Conservation (phyloP, 2,113 vertebrate genomes). For the Potamarius usumacintae region DNA sequence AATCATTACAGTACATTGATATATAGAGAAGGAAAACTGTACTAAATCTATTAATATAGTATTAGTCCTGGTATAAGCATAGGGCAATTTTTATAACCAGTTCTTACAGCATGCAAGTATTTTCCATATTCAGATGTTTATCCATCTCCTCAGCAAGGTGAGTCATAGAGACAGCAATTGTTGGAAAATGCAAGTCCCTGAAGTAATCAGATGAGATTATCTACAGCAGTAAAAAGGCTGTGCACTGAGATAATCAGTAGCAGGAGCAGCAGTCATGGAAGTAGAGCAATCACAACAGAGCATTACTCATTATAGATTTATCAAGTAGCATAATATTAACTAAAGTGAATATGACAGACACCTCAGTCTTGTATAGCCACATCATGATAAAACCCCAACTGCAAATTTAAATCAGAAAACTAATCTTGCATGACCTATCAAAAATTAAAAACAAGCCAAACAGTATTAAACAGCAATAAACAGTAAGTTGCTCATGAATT, state of each 20-base stretch:
- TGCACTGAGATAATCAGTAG: not conserved
- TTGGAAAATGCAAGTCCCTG: not conserved
- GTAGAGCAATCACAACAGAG: not conserved
- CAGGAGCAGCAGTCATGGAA: not conserved
- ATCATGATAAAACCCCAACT: not conserved
- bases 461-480: not conserved
- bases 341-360: not conserved
- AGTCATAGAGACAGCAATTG: not conserved
- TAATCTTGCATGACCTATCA: not conserved
- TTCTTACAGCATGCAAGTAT: not conserved
- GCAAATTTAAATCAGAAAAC: not conserved
- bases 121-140: not conserved
- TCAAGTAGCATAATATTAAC: not conserved
- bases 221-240: not conserved
- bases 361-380: not conserved
- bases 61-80: not conserved
- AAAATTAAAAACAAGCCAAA: not conserved
- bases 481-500: not conserved
- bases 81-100: not conserved
- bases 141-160: not conserved
- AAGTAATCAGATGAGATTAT: not conserved
- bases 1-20: not conserved
- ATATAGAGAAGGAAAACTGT: not conserved
- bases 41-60: not conserved
- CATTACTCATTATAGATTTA: not conserved